Evolutionary conservation across 2,113 vertebrate genomes (phyloP), one percentile per base, ranked within the genome.

Genomic region (Neoarius graeffei): DNA sequence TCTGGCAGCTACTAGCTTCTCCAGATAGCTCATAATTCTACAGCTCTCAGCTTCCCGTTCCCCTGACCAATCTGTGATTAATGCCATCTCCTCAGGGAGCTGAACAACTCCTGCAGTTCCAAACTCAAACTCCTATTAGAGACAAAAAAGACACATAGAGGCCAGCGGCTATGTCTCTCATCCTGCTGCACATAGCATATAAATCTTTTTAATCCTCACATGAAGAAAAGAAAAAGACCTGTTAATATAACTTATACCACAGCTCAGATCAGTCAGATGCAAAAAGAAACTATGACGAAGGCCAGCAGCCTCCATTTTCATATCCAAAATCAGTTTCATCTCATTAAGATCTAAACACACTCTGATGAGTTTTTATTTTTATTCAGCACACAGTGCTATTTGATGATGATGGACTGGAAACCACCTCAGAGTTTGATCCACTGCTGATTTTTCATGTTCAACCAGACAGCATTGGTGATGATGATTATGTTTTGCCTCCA

Each of bases 21-120:
- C 71, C 42, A 81, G 73, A 84, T 35, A 59, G 83, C 84, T 85
- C 71, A 86, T 89, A 90, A 89, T 82, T 89, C 87, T 89, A 56
- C 79, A 87, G 57, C 52, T 83, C 8, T 54, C 64, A 71, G 81
- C 69, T 82, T 69, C 82, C 42, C 57, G 84, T 86, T 84, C 71
- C 64, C 89, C 80, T 87, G 76, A 81, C 90, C 83, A 86, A 87
- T 89, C 86, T 88, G 66, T 89, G 88, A 89, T 90, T 88, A 90
- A 90, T 84, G 88, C 82, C 84, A 5, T 60, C 73, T 86, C 87
- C 88, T 86, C 88, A 27, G 84, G 81, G 82, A 73, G 83, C 83
- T 52, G 80, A 81, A 73, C 57, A 74, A 85, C 77, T 84, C 88
- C 67, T 62, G 67, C 87, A 27, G 84, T 69, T 86, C 50, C 85